These are phyloP conservation scores for Leucoma salicis DNA, from an alignment of 2,888 invertebrate species.

Conservation along the genomic window DNA sequence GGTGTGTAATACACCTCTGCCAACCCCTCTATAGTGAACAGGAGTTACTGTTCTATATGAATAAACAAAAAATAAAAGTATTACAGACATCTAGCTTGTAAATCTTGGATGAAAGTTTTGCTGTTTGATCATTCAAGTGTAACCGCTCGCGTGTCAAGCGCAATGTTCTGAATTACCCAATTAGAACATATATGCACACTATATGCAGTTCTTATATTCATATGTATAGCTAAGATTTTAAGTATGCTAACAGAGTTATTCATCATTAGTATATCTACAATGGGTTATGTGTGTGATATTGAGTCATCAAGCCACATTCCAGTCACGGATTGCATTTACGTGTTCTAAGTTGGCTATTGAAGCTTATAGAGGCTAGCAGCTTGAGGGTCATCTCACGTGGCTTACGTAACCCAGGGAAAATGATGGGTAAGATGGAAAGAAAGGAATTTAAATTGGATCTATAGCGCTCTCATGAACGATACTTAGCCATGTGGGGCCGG, in stretches of 20 bases:
- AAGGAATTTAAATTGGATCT: too few relatives aligned
- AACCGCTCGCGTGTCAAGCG: slow-evolving; percentile 36
- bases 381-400: too few relatives aligned
- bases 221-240: too few relatives aligned
- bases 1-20: too few relatives aligned
- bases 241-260: neutral
- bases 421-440: too few relatives aligned
- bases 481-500: too few relatives aligned
- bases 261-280: neutral
- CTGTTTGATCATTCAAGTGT: slow-evolving; percentile 38
- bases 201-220: slow-evolving; percentile 18
- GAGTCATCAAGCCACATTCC: neutral
- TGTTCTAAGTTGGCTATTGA: too few relatives aligned
- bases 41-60: neutral
- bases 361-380: too few relatives aligned
- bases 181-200: slow-evolving; percentile 33
- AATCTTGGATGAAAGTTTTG: slow-evolving; percentile 47
- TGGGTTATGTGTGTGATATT: neutral
- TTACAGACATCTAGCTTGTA: slow-evolving; percentile 26
- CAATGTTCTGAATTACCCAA: slow-evolving; percentile 48
- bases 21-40: too few relatives aligned
- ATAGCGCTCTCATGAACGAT: too few relatives aligned
- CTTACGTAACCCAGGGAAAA: too few relatives aligned
- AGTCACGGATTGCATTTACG: too few relatives aligned
- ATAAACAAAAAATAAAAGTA: neutral